Percentiles rank a stretch among this genome's conserved stretches.
These are phyloP conservation scores for Synergus gifuensis DNA, from an alignment of 2,888 invertebrate species.

Conservation along the genomic window DNA sequence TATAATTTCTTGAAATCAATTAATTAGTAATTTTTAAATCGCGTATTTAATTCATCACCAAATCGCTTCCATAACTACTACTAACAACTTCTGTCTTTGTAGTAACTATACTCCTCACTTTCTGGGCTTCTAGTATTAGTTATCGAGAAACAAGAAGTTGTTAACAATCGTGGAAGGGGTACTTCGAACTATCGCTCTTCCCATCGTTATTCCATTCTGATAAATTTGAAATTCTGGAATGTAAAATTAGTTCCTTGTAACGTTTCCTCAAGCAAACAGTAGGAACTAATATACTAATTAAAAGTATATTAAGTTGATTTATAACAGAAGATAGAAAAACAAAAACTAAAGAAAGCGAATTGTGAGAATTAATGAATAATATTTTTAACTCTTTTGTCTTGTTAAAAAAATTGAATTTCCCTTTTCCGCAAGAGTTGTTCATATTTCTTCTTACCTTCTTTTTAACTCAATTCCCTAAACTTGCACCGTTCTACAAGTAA, in stretches of 20 bases:
- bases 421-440: not conserved
- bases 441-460: not conserved
- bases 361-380: too few relatives aligned
- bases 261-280: too few relatives aligned
- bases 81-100: not conserved
- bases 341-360: too few relatives aligned
- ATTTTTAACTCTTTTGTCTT: too few relatives aligned
- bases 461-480: constrained; percentile 1
- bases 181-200: not conserved
- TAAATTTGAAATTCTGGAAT: not conserved
- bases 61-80: not conserved
- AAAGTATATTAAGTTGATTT: too few relatives aligned
- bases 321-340: too few relatives aligned
- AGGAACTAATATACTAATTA: too few relatives aligned
- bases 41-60: too few relatives aligned
- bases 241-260: not conserved
- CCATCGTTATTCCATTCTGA: not conserved
- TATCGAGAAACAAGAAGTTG: not conserved
- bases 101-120: not conserved
- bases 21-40: too few relatives aligned
- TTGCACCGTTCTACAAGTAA: not conserved
- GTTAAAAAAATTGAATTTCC: not conserved
- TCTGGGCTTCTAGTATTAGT: not conserved
- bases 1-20: too few relatives aligned
- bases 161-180: not conserved